Base-by-base conservation (phyloP, 2,113 vertebrate species). In the Oncorhynchus kisutch region DNA sequence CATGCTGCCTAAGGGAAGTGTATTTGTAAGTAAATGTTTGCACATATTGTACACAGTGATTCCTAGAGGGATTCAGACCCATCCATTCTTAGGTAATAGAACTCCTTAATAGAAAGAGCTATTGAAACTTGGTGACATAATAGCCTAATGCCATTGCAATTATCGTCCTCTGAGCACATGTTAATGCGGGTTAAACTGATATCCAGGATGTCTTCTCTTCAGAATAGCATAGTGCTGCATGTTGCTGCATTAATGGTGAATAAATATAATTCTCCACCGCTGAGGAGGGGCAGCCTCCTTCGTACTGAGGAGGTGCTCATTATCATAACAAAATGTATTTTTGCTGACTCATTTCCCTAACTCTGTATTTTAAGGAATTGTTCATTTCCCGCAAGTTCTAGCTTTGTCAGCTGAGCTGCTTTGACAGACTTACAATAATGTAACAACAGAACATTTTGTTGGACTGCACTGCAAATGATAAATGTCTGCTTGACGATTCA, bases 401-500 rank as follows among this genome's bases (percentile, higher is more conserved):
- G 49, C 70, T 68, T 13, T 68, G 31, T 68, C 67, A n/a, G 29
- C 67, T 12, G 20, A 59, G 27, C 18, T 34, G 27, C 34, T 79
- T 79, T 60, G 24, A 82, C 57, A 75, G 29, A 74, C 54, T 49
- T 51, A 57, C 68, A 77, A 70, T 74, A 71, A 66, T 81, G 0
- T 14, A 22, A 16, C 5, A 22, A 39, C 18, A 57, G 1, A 57
- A 54, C 0, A 59, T 1, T 77, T 59, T 54, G 24, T 18, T 34
- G 16, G 71, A 12, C 16, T 31, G 29, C 27, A 34, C 4, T 8
- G 25, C 27, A 16, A 71, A 24, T 5, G 24, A 71, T 51, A 68
- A 8, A 68, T 18, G 27, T 6, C 5, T 20, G 13, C 20, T 68
- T 27, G 64, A 31, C 9, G 18, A 20, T 24, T 74, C 67, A 14